Conservation (phyloP, 2,113 vertebrate species). For the Melanerpes formicivorus region DNA sequence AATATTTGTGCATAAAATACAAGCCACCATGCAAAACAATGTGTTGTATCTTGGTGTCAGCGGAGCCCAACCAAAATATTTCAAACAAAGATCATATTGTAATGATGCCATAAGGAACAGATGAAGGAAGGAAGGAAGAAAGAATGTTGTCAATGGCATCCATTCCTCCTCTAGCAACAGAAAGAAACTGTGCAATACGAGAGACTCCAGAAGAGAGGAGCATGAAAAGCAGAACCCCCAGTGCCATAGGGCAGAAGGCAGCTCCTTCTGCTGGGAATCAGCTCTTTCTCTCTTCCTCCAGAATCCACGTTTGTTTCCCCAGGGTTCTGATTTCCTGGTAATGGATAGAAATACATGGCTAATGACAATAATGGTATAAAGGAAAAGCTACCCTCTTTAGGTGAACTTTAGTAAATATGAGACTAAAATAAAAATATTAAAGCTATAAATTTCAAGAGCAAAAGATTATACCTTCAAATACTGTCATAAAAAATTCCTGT, state of each 20-base stretch:
- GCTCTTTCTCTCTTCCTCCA: neutral
- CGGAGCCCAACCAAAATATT: neutral
- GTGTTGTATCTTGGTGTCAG: neutral
- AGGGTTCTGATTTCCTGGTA: neutral
- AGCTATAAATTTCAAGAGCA: neutral
- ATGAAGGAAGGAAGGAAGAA: neutral
- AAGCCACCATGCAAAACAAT: neutral
- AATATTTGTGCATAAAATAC: neutral
- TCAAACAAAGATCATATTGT: neutral
- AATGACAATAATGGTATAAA: neutral
- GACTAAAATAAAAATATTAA: neutral
- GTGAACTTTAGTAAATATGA: neutral
- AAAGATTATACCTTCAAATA: neutral
- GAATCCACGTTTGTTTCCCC: neutral
- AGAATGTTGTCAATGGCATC: neutral
- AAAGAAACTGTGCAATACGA: neutral
- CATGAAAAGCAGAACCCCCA: neutral
- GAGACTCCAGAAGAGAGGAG: rapidly evolving
- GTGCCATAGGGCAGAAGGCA: neutral
- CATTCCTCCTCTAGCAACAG: neutral
- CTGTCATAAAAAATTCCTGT: neutral
- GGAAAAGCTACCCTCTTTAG: neutral
- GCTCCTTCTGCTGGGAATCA: neutral
- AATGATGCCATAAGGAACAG: neutral
- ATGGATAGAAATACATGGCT: neutral